These are phyloP conservation scores for Epistrophella euchroma DNA, from an alignment of 2,888 invertebrate species.

Conservation along the genomic window DNA sequence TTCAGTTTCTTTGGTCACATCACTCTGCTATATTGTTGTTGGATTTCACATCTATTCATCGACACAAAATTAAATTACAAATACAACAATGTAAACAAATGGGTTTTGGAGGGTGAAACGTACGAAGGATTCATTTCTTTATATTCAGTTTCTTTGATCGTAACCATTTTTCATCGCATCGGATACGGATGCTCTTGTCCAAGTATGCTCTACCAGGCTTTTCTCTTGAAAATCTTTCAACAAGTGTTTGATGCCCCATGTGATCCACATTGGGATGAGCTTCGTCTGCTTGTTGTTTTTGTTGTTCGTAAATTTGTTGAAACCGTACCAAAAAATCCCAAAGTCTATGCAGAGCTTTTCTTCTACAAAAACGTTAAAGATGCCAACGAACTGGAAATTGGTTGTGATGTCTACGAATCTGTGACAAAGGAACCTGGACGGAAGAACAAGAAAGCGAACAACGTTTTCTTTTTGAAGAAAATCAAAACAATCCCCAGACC, in stretches of 20 bases:
- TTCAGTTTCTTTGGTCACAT: too few species aligned
- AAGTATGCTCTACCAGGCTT: conserved; percentile 90
- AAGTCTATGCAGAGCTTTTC: conserved; percentile 95
- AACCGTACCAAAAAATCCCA: conserved; percentile 90
- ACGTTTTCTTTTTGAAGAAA: conserved; percentile 92
- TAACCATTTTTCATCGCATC: conserved; percentile 96
- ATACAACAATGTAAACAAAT: too few species aligned
- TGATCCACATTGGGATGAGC: conserved; percentile 89
- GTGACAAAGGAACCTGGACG: conserved; percentile 88
- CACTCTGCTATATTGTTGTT: too few species aligned
- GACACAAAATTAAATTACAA: too few species aligned
- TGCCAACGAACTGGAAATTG: conserved; percentile 93
- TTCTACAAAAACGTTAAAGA: conserved; percentile 96
- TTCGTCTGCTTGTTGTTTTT: conserved; percentile 93
- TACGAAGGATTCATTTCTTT: too few species aligned
- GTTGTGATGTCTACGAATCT: conserved; percentile 84
- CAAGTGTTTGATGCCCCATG: conserved; percentile 86
- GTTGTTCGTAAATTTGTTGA: conserved; percentile 94
- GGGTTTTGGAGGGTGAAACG: too few species aligned
- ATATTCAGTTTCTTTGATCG: too few species aligned
- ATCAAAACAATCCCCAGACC: conserved; percentile 88
- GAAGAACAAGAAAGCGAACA: conserved; percentile 95
- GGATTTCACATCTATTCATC: too few species aligned
- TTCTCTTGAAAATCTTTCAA: conserved; percentile 93
- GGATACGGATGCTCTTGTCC: conserved; percentile 94